Evolutionary conservation across 2,113 vertebrate genomes (phyloP), one percentile per base, ranked within the genome.

Genomic region (Python bivittatus): DNA sequence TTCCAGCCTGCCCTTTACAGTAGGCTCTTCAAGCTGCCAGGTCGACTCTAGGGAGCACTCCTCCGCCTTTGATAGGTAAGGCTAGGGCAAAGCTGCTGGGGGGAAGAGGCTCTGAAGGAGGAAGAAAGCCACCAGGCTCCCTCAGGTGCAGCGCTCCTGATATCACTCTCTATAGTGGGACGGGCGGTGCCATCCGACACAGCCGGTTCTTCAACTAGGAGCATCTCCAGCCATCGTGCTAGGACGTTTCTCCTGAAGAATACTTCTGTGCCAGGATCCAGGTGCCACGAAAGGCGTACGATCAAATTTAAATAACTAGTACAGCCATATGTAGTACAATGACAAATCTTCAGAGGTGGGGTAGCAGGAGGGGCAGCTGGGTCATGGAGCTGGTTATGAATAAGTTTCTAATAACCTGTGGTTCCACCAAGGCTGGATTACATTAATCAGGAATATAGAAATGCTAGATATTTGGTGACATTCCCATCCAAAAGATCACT

Each of bases 1-100:
- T 58, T 38, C 33, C 79, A 58, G 79, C 48, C 87, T 93, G 86
- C 86, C 87, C 90, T 91, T 89, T 91, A 72, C 90, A 72, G 61
- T 85, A 91, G 86, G 90, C 57, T n/a, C 86, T 33, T 33, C 87
- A 89, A 60, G 79, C 90, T 91, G 87, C 86, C 90, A 42, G 79
- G 93, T 89, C 1, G 38, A 91, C 90, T 93, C 87, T 44, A 89
- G 90, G 93, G 93, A 93, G 88, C 56, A 12, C 87, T 91, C 86
- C 90, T 68, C 58, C 79, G 58, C 86, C 79, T 91, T 85, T 54
- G 72, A 89, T 10, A 91, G 58, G 93, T 93, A 61, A 54, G 72
- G 79, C 44, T 20, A 0, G 11, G 44, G 12, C 0, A 9, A 15
- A 20, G 12, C 6, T 25, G 54, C 8, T 3, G 17, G 33, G n/a